These are phyloP conservation scores for Panthera leo DNA, from an alignment of 2,113 vertebrate species.

Conservation along the genomic window DNA sequence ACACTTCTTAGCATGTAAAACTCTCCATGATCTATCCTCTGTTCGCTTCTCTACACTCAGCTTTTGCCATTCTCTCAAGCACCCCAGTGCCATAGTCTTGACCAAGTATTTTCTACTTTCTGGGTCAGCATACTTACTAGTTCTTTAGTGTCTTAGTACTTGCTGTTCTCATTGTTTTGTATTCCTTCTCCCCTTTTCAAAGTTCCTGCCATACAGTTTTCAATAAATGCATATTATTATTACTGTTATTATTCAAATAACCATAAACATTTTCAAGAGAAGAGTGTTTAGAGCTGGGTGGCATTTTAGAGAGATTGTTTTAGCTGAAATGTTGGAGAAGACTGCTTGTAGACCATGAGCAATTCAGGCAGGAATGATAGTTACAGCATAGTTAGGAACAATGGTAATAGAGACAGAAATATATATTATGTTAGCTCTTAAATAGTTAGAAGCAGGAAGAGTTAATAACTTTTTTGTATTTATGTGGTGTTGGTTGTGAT, in stretches of 20 bases:
- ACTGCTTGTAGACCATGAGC: neutral
- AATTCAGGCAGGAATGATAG: neutral
- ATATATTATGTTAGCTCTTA: neutral
- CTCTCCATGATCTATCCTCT: neutral
- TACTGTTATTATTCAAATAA: neutral
- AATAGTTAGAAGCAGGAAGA: neutral
- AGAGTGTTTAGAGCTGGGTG: neutral
- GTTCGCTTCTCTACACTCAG: neutral
- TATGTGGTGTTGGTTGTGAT: too few relatives aligned
- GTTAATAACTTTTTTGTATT: too few relatives aligned
- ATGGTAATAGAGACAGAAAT: neutral
- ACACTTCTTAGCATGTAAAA: slow-evolving; percentile 20
- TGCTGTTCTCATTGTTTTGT: neutral
- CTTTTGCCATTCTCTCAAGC: neutral
- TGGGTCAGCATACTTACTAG: neutral
- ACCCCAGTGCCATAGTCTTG: accelerated
- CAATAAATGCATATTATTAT: neutral
- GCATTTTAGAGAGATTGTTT: neutral
- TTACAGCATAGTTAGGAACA: neutral
- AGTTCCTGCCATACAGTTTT: neutral
- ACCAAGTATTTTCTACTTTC: neutral
- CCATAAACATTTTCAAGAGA: neutral
- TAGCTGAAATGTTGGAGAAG: neutral
- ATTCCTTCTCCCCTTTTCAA: neutral
- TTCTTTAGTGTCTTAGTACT: neutral